These are phyloP conservation scores for Clivina fossor DNA, from an alignment of 2,888 invertebrate species.

Conservation along the genomic window DNA sequence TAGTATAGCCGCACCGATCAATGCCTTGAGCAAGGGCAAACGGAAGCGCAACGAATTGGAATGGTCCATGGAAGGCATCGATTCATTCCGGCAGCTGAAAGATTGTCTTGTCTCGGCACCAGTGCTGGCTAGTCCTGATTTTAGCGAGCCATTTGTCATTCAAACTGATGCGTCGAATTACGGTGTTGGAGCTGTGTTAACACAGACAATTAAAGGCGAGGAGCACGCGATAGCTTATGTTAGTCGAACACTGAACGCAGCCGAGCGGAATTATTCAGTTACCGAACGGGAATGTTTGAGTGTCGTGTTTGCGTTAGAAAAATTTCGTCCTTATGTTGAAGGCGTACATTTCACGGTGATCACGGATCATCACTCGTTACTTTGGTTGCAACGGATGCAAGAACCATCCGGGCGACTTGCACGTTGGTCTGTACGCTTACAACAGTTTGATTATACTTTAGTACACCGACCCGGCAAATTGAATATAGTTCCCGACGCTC, in stretches of 20 bases:
- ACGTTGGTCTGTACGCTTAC: slow-evolving; percentile 2
- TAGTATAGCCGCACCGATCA: background rate
- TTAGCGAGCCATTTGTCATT: background rate
- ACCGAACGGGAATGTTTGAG: background rate
- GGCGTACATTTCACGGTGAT: background rate
- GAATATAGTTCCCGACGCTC: background rate
- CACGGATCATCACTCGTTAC: background rate
- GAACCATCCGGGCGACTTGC: background rate
- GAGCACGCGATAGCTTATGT: background rate
- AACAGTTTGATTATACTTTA: background rate
- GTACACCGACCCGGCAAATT: background rate
- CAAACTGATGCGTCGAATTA: background rate
- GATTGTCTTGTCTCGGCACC: background rate
- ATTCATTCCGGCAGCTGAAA: background rate
- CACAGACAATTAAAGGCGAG: background rate
- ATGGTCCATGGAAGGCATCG: background rate
- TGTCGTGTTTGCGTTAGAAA: background rate
- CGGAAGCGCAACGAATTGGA: background rate
- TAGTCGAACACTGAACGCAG: background rate
- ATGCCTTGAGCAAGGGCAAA: background rate
- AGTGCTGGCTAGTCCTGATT: background rate
- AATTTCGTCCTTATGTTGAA: background rate
- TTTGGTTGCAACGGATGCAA: background rate
- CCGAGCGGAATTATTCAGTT: background rate
- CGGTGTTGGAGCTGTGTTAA: background rate